phyloP scores from a whole-genome alignment of 2,113 vertebrate genomes.

The Rhizomys pruinosus region DNA sequence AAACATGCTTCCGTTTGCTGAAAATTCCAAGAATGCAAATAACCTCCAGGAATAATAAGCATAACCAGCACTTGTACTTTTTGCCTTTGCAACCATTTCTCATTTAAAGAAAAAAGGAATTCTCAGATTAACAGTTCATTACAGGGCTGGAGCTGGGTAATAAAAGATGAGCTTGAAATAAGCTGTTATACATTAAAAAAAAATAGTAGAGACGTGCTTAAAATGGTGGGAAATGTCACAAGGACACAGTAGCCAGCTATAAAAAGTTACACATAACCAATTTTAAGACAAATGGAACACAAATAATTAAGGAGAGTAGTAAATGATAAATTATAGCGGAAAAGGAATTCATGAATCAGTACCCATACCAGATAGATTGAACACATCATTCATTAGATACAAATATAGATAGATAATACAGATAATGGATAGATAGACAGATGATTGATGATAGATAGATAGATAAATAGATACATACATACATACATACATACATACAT shows the following conservation, averaged over 20 bases:
- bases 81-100: neutral
- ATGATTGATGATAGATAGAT: neutral
- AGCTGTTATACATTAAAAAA: neutral
- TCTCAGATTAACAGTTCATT: neutral
- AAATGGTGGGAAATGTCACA: neutral
- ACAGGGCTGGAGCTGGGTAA: neutral
- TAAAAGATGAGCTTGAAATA: constrained; percentile 8
- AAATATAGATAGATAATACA: neutral
- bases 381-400: neutral
- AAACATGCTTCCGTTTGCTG: neutral
- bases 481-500: too few species aligned
- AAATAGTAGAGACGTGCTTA: neutral
- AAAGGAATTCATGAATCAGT: neutral
- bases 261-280: neutral
- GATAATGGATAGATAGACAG: neutral
- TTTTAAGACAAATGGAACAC: neutral
- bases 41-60: neutral
- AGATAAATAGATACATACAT: neutral
- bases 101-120: neutral
- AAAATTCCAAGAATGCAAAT: constrained; percentile 1
- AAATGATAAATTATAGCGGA: neutral
- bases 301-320: neutral
- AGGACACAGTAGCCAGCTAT: neutral
- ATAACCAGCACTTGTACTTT: neutral
- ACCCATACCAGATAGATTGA: neutral